Percentiles rank a stretch among this genome's conserved stretches.
Conservation (phyloP, 53 echinoderm and acorn worm species). For the Crossaster papposus region DNA sequence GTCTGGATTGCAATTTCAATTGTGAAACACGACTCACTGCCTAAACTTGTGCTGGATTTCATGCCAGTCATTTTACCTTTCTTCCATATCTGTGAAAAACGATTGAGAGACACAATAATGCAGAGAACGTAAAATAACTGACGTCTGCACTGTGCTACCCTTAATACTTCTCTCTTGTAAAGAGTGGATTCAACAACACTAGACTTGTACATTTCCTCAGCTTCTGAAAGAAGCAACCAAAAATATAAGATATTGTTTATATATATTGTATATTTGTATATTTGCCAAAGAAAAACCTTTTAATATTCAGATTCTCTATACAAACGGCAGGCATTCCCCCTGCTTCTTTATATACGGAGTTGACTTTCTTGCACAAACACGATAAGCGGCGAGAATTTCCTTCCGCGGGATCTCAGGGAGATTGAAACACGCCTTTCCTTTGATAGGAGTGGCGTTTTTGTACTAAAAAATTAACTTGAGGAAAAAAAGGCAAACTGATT, state of each 20-base stretch:
- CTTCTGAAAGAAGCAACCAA: slow-evolving; percentile 73
- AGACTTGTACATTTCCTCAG: slow-evolving; percentile 33
- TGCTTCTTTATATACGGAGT: slow-evolving; percentile 35
- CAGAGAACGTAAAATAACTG: slow-evolving; percentile 13
- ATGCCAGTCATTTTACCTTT: neutral
- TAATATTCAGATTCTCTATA: slow-evolving; percentile 53
- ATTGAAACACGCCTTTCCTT: slow-evolving; percentile 25
- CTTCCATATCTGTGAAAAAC: slow-evolving; percentile 12
- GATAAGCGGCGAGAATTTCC: neutral
- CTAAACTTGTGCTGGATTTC: slow-evolving; percentile 26
- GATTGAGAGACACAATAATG: slow-evolving; percentile 33
- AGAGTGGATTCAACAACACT: slow-evolving; percentile 12
- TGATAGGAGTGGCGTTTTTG: slow-evolving; percentile 56
- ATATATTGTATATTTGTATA: slow-evolving; percentile 98
- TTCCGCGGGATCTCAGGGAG: slow-evolving; percentile 37
- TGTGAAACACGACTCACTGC: slow-evolving; percentile 42
- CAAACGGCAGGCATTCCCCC: slow-evolving; percentile 15
- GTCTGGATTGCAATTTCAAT: slow-evolving; percentile 10
- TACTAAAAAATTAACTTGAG: slow-evolving; percentile 44
- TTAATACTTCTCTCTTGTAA: slow-evolving; percentile 15
- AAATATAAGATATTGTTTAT: slow-evolving; percentile 85
- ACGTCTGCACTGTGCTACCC: slow-evolving; percentile 6
- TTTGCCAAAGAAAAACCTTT: slow-evolving; percentile 85
- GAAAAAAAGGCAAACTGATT: neutral
- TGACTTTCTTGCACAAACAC: slow-evolving; percentile 46